phyloP scores from a whole-genome alignment of 2,888 invertebrate species.

The Portevinia maculata region DNA sequence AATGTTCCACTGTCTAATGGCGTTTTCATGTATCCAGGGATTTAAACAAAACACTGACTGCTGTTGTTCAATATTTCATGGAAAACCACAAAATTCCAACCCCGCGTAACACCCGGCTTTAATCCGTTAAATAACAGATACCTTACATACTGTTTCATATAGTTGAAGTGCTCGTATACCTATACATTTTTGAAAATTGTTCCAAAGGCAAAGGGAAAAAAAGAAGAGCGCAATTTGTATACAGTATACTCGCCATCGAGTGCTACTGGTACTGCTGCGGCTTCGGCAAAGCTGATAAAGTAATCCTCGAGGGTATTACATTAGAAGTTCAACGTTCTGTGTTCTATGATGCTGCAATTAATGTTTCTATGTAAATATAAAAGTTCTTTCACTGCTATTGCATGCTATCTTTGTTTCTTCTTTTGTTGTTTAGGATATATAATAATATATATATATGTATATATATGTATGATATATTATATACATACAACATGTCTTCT shows the following conservation, averaged over 20 bases:
- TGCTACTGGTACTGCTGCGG: background rate
- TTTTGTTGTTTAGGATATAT: slow-evolving; percentile 7
- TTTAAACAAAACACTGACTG: slow-evolving; percentile 27
- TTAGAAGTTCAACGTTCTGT: slow-evolving; percentile 31
- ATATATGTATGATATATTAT: background rate
- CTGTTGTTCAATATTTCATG: slow-evolving; percentile 16
- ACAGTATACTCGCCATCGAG: background rate
- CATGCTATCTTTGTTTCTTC: slow-evolving; percentile 23
- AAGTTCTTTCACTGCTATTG: slow-evolving; percentile 23
- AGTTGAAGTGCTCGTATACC: background rate
- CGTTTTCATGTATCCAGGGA: slow-evolving; percentile 18
- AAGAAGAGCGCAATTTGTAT: slow-evolving; percentile 18
- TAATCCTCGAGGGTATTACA: slow-evolving; percentile 44
- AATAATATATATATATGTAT: too few relatives aligned
- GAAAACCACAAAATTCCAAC: background rate
- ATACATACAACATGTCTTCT: too few relatives aligned
- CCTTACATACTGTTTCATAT: background rate
- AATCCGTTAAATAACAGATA: background rate
- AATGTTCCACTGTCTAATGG: slow-evolving; percentile 20
- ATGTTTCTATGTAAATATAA: slow-evolving; percentile 42
- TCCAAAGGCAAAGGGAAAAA: background rate
- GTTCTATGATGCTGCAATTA: slow-evolving; percentile 33
- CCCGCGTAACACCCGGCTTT: background rate
- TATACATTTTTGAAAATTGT: background rate
- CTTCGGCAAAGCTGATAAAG: slow-evolving; percentile 40